Evolutionary conservation across 2,797 vertebrate genomes (phyloP).

Genomic region (Gymnoscopelus microlampas): DNA sequence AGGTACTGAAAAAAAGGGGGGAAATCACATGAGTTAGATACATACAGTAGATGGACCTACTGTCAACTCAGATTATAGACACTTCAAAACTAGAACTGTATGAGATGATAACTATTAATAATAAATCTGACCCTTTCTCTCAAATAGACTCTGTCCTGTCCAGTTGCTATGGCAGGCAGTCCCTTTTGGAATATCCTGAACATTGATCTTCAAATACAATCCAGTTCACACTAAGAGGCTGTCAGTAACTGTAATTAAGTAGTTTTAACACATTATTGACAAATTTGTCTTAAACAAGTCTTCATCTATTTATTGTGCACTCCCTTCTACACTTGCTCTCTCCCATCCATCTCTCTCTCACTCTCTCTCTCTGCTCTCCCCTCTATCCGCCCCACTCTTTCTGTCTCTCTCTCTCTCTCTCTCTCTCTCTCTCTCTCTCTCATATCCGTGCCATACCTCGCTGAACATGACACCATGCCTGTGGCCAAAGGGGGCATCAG

Average conservation of each 20-base stretch:
- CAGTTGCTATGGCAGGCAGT: background rate
- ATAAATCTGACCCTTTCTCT: background rate
- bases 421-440: background rate
- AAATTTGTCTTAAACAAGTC: no score
- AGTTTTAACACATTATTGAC: conserved; percentile 8
- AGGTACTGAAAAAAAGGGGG: conserved; percentile 40
- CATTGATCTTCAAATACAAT: conserved; percentile 18
- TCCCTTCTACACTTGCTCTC: no score
- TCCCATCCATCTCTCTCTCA: no score
- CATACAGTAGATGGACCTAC: background rate
- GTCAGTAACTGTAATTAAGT: conserved; percentile 11
- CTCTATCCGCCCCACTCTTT: no score
- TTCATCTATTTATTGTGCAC: no score
- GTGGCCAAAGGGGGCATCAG: conserved; percentile 63
- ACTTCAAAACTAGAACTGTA: background rate
- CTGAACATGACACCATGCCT: conserved; percentile 65
- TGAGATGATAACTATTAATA: background rate
- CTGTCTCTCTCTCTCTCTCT: no score
- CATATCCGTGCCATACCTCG: conserved; percentile 11
- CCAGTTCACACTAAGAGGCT: background rate
- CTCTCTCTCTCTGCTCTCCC: no score
- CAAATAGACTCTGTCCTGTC: background rate
- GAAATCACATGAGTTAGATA: background rate
- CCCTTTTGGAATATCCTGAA: conserved; percentile 22
- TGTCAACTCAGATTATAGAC: background rate